Base-by-base conservation (phyloP, 2,888 invertebrate species). In the Napeogenes sylphis region DNA sequence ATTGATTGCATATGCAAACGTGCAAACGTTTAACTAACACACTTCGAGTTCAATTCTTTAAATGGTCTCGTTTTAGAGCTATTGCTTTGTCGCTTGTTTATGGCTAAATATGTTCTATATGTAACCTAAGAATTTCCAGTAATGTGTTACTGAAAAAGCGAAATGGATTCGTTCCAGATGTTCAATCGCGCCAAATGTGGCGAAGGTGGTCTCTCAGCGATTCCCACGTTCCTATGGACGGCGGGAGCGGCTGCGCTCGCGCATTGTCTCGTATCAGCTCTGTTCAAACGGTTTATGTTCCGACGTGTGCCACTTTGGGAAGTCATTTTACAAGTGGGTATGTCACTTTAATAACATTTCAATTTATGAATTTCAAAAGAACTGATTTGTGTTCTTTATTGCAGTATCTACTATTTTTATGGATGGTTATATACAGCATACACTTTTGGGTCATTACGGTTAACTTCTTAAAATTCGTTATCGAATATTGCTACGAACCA, bases 351-450 rank as follows among this genome's bases (percentile, higher is more conserved):
- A 0, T 45, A 5, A 13, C n/a, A 42, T 33, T 14, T 42, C 21
- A n/a, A 42, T 8, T 53, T 35, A 47, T 58, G 10, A 12, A 30
- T 8, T 30, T 8, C 12, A 21, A 51, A 4, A 30, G 21, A 30
- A 30, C 47, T 51, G 30, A 30, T 51, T 51, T 30, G 21, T 51
- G 21, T 51, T 61, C 56, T 58, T 38, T 45, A 61, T 78, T 76
- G 0, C 81, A 90, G 90, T 80, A 88, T 65, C 75, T 90, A 13
- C 74, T 90, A 14, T 90, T 87, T 73, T 65, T 86, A 42, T 90
- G 90, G 90, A 82, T 90, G 83, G 78, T 90, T 64, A 82, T 90
- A 66, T 90, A 90, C 81, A 87, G 89, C 70, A 75, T 90, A 1
- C 84, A 88, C 68, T 88, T 89, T 71, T 90, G 90, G 90, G 68